phyloP scores from a whole-genome alignment of 2,113 vertebrate genomes.

The Phaethon lepturus region DNA sequence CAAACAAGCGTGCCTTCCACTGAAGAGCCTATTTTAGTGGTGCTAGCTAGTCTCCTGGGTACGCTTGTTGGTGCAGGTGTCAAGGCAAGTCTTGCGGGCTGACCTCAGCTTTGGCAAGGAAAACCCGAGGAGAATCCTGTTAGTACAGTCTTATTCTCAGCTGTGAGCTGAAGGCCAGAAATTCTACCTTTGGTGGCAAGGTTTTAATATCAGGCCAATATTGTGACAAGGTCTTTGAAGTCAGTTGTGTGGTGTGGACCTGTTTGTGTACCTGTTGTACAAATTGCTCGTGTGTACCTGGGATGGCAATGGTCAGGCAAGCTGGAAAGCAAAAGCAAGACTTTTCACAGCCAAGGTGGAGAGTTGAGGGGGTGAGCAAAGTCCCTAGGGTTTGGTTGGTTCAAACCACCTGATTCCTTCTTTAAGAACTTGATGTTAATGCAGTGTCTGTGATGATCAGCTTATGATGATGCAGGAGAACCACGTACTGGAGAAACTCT shows the following conservation, averaged over 20 bases:
- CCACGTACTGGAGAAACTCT: not conserved
- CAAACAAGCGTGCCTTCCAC: not conserved
- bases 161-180: not conserved
- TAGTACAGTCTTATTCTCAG: not conserved
- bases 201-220: not conserved
- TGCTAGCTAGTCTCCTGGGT: not conserved
- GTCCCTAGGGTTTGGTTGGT: not conserved
- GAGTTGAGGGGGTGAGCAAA: not conserved
- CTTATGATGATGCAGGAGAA: not conserved
- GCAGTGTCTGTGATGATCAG: not conserved
- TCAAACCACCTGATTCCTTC: not conserved
- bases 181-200: not conserved
- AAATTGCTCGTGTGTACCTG: not conserved
- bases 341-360: not conserved
- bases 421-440: not conserved
- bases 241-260: not conserved
- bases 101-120: constrained; percentile 14
- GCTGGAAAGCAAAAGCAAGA: not conserved
- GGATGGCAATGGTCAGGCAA: not conserved
- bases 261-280: not conserved
- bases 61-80: not conserved
- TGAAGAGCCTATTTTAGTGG: not conserved
- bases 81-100: not conserved
- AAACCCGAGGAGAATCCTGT: not conserved
- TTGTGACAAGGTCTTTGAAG: not conserved